These are phyloP conservation scores for Lacanobia wlatinum DNA, from an alignment of 2,888 invertebrate species.

Conservation along the genomic window DNA sequence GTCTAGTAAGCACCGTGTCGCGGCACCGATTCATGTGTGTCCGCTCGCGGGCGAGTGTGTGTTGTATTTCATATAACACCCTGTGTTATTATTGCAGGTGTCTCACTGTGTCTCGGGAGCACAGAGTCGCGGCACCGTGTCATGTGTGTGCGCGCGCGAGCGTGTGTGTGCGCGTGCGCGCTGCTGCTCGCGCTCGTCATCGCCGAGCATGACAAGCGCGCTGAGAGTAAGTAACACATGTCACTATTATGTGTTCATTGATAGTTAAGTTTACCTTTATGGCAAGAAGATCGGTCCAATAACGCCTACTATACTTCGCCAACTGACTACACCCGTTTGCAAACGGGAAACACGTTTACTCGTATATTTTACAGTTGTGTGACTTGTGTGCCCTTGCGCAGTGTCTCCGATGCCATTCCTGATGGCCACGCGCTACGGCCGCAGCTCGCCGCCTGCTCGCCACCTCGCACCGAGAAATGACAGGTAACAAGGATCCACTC, in stretches of 20 bases:
- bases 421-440: constrained; percentile 83
- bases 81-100: constrained; percentile 11
- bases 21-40: too few species aligned
- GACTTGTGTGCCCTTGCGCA: constrained; percentile 46
- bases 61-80: not conserved
- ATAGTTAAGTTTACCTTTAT: too few species aligned
- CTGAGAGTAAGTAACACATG: constrained; percentile 72
- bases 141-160: constrained; percentile 51
- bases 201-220: constrained; percentile 69
- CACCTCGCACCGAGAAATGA: constrained; percentile 79
- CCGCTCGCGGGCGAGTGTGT: too few species aligned
- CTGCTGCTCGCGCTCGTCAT: constrained; percentile 70
- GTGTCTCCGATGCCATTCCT: constrained; percentile 84
- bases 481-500: constrained; percentile 70
- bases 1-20: too few species aligned
- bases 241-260: too few species aligned
- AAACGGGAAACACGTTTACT: too few species aligned
- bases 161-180: constrained; percentile 47
- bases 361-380: too few species aligned
- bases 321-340: too few species aligned
- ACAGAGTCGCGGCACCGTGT: constrained; percentile 16
- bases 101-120: not conserved
- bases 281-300: too few species aligned
- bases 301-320: too few species aligned
- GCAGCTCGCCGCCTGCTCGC: constrained; percentile 76